phyloP scores from a whole-genome alignment of 2,113 vertebrate genomes.

The Alectura lathami region DNA sequence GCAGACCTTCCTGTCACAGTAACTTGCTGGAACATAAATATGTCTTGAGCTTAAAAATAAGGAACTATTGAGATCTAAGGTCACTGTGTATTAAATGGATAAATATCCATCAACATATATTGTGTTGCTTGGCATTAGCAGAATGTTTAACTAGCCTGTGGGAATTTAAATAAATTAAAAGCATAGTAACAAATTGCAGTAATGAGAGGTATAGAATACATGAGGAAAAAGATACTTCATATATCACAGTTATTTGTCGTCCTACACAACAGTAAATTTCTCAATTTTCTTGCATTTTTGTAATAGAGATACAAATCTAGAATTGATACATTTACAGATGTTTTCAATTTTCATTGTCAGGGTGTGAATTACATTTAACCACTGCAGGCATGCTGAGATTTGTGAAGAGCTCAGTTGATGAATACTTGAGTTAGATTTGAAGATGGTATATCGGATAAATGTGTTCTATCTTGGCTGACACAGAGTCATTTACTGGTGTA shows the following conservation, averaged over 20 bases:
- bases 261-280: not conserved
- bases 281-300: not conserved
- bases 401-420: not conserved
- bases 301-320: not conserved
- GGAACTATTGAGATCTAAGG: not conserved
- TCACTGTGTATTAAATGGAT: not conserved
- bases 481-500: not conserved
- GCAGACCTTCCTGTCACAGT: not conserved
- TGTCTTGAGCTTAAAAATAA: not conserved
- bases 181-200: not conserved
- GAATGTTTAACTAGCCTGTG: not conserved
- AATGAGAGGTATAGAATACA: not conserved
- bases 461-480: not conserved
- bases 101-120: not conserved
- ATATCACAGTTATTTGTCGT: not conserved
- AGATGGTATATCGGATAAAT: not conserved
- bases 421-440: not conserved
- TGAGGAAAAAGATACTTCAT: not conserved
- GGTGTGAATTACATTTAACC: not conserved
- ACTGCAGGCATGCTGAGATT: not conserved
- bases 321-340: not conserved
- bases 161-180: constrained; percentile 8
- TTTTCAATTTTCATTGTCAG: not conserved
- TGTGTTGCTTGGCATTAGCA: not conserved
- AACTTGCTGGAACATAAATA: not conserved